Evolutionary conservation across 35 echinoderm and acorn worm genomes (phyloP).

Genomic region (Ptychodera flava): DNA sequence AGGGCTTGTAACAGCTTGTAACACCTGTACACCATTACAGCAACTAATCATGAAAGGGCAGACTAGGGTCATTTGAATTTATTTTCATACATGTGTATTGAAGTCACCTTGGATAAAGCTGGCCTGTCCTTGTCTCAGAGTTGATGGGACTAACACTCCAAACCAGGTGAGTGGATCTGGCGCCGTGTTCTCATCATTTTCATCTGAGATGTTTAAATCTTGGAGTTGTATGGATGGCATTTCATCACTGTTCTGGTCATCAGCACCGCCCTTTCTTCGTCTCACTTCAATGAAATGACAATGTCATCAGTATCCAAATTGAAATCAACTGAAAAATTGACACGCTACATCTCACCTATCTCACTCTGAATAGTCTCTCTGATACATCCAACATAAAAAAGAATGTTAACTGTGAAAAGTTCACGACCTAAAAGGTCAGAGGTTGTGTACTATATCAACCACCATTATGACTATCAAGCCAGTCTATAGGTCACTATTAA

Average conservation of each 20-base stretch:
- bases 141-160: slow-evolving; percentile 42
- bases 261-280: slow-evolving; percentile 16
- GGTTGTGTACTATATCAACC: too few relatives aligned
- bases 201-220: slow-evolving; percentile 1
- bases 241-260: background rate
- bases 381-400: too few relatives aligned
- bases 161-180: slow-evolving; percentile 54
- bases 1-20: background rate
- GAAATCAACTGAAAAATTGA: background rate
- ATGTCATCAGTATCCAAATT: background rate
- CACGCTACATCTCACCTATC: background rate
- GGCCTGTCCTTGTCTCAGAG: slow-evolving; percentile 50
- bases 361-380: background rate
- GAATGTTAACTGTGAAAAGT: too few relatives aligned
- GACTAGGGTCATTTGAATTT: too few relatives aligned
- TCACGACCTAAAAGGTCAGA: too few relatives aligned
- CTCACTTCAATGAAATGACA: slow-evolving; percentile 15
- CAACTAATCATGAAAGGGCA: too few relatives aligned
- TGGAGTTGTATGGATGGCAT: background rate
- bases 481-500: too few relatives aligned
- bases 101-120: slow-evolving; percentile 44
- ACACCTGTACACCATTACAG: background rate
- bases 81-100: too few relatives aligned
- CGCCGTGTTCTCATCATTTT: background rate
- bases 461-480: too few relatives aligned